These are phyloP conservation scores for Anagrus nilaparvatae DNA, from an alignment of 1,140 invertebrate genomes.

Conservation along the genomic window DNA sequence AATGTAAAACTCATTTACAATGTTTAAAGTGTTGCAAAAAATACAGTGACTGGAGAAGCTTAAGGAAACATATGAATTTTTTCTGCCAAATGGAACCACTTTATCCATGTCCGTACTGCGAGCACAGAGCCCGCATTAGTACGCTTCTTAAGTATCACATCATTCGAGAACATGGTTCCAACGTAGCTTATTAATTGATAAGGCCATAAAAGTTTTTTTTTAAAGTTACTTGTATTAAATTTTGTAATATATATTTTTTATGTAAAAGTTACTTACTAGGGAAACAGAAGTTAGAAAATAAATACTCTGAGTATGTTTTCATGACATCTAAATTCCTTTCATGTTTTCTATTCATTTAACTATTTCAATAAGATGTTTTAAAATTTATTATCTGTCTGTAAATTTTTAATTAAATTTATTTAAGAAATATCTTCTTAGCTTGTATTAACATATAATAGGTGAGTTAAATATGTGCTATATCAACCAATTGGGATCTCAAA, in stretches of 20 bases:
- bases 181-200: constrained; percentile 17
- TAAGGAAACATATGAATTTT: constrained; percentile 42
- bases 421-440: no score
- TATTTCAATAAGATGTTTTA: no score
- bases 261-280: neutral
- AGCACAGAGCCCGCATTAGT: constrained; percentile 28
- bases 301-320: no score
- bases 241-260: neutral
- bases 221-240: neutral
- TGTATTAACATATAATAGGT: no score
- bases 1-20: constrained; percentile 26
- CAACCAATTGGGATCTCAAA: no score
- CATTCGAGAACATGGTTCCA: constrained; percentile 18
- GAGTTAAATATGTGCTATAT: no score
- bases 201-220: neutral
- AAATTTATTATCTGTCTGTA: no score
- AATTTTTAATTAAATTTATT: no score
- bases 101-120: constrained; percentile 38
- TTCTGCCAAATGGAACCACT: constrained; percentile 42
- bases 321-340: no score
- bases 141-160: constrained; percentile 32
- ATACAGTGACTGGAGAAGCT: constrained; percentile 32
- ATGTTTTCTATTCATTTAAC: no score
- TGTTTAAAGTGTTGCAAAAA: constrained; percentile 29
- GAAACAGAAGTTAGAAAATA: no score